Base-by-base conservation (phyloP, 1,140 invertebrate genomes). In the Nephila pilipes region DNA sequence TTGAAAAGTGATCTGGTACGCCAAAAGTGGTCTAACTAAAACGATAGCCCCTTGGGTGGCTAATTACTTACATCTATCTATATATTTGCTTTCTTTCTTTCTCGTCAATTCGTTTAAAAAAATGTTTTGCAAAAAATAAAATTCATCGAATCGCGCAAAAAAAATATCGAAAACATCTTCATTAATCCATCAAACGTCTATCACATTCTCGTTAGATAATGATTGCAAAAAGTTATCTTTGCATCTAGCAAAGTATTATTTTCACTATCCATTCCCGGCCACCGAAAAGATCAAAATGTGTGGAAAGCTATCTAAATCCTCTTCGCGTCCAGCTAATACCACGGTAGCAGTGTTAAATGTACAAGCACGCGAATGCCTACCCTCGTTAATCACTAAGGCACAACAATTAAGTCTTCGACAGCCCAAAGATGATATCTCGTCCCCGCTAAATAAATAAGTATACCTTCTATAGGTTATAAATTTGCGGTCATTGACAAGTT, bases 401-500 rank as follows among this genome's bases (percentile, higher is more conserved):
- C n/a, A 69, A 69, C 87, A 69, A 88, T 88, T 88, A 69, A 88
- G 87, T 75, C 38, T 69, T 88, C 60, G 87, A 69, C 60, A 88
- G 38, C 46, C n/a, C 1, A 65, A 6, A 88, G 87, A 88, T 88
- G 60, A 88, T 88, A 88, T 88, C 87, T 46, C 63, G 25, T 32
- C 87, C n/a, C n/a, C 22, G 60, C 36, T 88, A 88, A 88, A 88
- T 88, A 88, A 88, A 88, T 88, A 88, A 88, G 63, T 46, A 54
- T 69, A 69, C 29, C n/a, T 46, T 88, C 38, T 20, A 18, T 69
- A 29, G 16, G 22, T 32, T 36, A 88, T 88, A 69, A 69, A 88
- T 88, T 88, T 69, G 46, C 14, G 87, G 38, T 88, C 60, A 88
- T 88, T 63, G 60, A 88, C 60, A 88, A 46, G 60, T 63, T 88